phyloP scores from a whole-genome alignment of 92 coral and sea anemone species.

The Epizoanthus scotinus region DNA sequence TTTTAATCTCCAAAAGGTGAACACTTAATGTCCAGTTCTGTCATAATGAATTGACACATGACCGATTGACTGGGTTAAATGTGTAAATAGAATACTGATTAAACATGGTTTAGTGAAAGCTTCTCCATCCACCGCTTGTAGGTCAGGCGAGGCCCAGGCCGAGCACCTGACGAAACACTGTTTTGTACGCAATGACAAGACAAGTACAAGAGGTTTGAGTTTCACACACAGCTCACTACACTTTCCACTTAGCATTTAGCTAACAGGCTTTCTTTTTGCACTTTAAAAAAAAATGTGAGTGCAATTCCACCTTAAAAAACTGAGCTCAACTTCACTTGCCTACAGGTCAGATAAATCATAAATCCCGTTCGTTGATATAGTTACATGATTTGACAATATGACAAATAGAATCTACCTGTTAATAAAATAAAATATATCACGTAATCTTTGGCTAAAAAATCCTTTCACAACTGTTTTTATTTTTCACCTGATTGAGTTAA shows the following conservation, averaged over 20 bases:
- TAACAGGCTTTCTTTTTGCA: background rate
- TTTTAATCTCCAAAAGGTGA: no score
- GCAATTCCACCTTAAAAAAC: background rate
- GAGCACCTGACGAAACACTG: slow-evolving; percentile 17
- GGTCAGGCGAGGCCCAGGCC: background rate
- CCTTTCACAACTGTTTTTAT: background rate
- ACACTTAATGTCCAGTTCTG: no score
- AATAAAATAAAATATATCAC: background rate
- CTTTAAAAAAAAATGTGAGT: background rate
- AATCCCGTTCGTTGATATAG: no score
- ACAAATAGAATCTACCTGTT: background rate
- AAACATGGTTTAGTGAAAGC: no score
- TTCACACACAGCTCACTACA: slow-evolving; percentile 12
- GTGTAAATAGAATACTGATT: no score
- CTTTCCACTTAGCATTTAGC: background rate
- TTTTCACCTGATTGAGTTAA: background rate
- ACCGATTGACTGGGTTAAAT: background rate
- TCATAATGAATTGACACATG: background rate
- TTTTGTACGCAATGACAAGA: background rate
- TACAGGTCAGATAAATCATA: no score
- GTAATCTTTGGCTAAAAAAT: background rate
- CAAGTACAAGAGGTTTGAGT: background rate
- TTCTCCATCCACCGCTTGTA: background rate
- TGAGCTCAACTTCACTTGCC: no score
- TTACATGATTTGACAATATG: background rate